Percentiles rank a stretch among this genome's conserved stretches.
Conservation (phyloP, 23 tunicate genomes). For the Halocynthia aurantium region DNA sequence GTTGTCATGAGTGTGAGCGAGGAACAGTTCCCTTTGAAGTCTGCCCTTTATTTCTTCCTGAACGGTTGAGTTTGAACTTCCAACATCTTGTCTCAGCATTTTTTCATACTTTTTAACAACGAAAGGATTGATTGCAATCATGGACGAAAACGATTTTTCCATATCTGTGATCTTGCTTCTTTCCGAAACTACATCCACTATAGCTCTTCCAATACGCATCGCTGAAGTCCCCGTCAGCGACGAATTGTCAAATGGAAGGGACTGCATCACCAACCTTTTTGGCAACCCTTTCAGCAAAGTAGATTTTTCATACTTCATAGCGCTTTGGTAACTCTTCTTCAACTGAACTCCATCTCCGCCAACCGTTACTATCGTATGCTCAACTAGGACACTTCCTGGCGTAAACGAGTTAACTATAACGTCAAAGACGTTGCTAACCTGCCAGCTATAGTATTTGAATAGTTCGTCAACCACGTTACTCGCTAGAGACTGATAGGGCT, state of each 20-base stretch:
- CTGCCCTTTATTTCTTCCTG: background rate
- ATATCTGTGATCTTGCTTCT: background rate
- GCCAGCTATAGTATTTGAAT: background rate
- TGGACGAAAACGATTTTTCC: constrained; percentile 7
- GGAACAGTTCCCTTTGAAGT: background rate
- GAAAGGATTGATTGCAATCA: constrained; percentile 6
- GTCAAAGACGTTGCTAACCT: constrained; percentile 4
- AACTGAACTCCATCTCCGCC: background rate
- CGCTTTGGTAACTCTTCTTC: background rate
- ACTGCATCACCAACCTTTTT: too few species aligned
- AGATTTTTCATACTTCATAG: background rate
- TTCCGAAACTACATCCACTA: too few species aligned
- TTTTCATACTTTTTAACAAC: constrained; percentile 1
- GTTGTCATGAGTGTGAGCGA: background rate
- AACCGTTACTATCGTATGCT: constrained; percentile 12
- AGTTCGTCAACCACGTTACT: background rate
- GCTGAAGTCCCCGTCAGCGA: too few species aligned
- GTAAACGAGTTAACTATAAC: constrained; percentile 13
- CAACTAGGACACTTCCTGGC: constrained; percentile 16
- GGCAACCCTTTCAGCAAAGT: constrained; percentile 7
- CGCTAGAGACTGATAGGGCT: background rate
- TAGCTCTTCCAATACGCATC: too few species aligned
- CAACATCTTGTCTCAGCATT: background rate
- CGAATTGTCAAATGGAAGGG: too few species aligned
- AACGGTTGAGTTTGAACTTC: background rate